Evolutionary conservation across 2,113 vertebrate species (phyloP), one percentile per base, ranked within the genome.

Genomic region (Jaculus jaculus): DNA sequence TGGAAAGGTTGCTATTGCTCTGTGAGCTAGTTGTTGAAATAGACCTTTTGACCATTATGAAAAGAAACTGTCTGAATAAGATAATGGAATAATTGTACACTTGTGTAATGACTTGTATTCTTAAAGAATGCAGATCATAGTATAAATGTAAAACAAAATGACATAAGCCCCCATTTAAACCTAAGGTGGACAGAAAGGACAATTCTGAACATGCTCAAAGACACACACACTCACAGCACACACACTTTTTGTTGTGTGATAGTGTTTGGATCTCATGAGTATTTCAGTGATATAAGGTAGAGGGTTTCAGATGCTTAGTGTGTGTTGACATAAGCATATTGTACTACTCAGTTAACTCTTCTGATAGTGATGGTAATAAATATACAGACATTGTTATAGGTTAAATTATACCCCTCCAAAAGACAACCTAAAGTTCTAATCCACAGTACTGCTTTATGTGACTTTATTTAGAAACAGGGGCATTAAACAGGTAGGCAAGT

Each of bases 1-100:
- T 61, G 13, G 39, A 92, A 92, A 91, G 13, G 82, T n/a, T 42
- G 20, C 1, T 87, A 37, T 47, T 34, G 24, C 4, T 91, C 69
- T 72, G 60, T 24, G 87, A 90, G 95, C 17, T 87, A 34, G 51
- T 72, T 87, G 68, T 87, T 24, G 8, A 79, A 90, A 73, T 23
- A 78, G 28, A 75, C 1, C 51, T 89, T 87, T 87, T 77, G 21
- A 58, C 30, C 16, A 73, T 51, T 96, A 24, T 84, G 61, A 84
- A 92, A 6, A 88, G 5, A 12, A 90, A 68, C 8, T 32, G 10
- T 17, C 90, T 54, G 74, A 28, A 90, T 71, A 85, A 60, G 26
- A 60, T 63, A 68, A 60, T 47, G 20, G 10, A 88, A 87, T 7
- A 81, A 66, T 42, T 92, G 47, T n/a, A 34, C 4, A 68, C 47